A percentile compares a stretch with the other conserved stretches of the same genome.
These are phyloP conservation scores for Diplosoma virens DNA, from an alignment of 23 tunicate species.

Conservation along the genomic window DNA sequence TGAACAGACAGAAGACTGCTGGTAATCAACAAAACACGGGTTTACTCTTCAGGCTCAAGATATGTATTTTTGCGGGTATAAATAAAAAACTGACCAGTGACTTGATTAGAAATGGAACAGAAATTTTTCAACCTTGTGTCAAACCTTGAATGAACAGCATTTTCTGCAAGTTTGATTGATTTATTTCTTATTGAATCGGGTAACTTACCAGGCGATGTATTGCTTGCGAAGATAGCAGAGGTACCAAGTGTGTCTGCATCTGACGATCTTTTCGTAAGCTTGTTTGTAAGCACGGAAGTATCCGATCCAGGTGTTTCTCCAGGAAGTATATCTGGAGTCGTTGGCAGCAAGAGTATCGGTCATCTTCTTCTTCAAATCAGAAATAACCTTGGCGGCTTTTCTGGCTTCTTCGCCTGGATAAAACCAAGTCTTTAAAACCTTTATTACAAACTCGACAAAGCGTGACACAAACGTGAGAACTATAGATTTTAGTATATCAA, in stretches of 20 bases:
- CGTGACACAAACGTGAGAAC: neutral
- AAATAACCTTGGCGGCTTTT: slow-evolving; percentile 12
- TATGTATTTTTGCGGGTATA: too few relatives aligned
- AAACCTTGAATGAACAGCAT: too few relatives aligned
- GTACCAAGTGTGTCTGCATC: slow-evolving; percentile 34
- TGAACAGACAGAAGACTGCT: too few relatives aligned
- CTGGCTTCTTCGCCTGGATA: slow-evolving; percentile 9
- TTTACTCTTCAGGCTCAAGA: too few relatives aligned
- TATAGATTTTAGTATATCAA: too few relatives aligned
- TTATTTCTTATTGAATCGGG: too few relatives aligned
- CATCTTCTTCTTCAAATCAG: slow-evolving; percentile 33
- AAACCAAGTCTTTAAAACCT: neutral
- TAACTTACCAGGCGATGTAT: slow-evolving; percentile 4
- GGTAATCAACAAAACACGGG: too few relatives aligned
- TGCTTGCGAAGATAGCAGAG: neutral
- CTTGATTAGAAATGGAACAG: too few relatives aligned
- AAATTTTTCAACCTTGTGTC: too few relatives aligned
- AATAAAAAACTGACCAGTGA: too few relatives aligned
- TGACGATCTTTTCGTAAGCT: slow-evolving; percentile 16
- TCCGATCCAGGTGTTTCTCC: slow-evolving; percentile 36
- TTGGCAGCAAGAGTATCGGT: slow-evolving; percentile 1
- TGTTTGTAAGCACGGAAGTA: slow-evolving; percentile 30
- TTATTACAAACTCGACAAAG: neutral
- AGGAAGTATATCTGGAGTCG: slow-evolving; percentile 6
- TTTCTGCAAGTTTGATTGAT: too few relatives aligned